Base-by-base conservation (phyloP, 2,113 vertebrate species). In the Amblyornis subalaris region DNA sequence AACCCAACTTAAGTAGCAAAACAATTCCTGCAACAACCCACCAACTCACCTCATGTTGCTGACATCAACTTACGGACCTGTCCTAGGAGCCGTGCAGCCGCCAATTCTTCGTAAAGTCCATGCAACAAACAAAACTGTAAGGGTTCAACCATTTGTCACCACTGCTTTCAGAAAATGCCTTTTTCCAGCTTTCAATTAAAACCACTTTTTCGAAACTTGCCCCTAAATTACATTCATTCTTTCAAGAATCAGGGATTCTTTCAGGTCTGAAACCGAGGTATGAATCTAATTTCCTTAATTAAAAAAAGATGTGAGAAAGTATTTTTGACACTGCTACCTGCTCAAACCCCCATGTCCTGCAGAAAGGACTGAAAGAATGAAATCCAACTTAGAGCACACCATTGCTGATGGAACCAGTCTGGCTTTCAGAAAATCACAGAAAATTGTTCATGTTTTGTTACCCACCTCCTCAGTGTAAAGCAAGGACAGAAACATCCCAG, bases 41-140 rank as follows among this genome's bases (percentile, higher is more conserved):
- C 25, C 82, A 89, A 96, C 96, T 96, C 96, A 96, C 96, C 96
- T 96, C 83, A 50, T n/a, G 55, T 66, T 76, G 94, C 72, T 25
- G 71, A 29, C n/a, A 85, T 2, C 77, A 79, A 62, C 23, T 93
- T 42, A 90, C 0, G 14, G 74, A 82, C 77, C 85, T 95, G 84
- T 86, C 61, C 66, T 87, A 93, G 51, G 70, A 95, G 89, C 36
- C 47, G 61, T 20, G 60, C 60, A 62, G 94, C 35, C 7, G 5
- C 31, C 90, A 93, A 6, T 73, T 96, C 96, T 93, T 95, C 92
- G 11, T 26, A 7, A 89, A 93, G n/a, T 93, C 85, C 93, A 91
- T 2, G 57, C 70, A 94, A 93, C 40, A 91, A 85, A 78, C 50
- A 74, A 47, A 84, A 94, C 60, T 38, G 74, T 40, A 85, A 61